A percentile compares a stretch with the other conserved stretches of the same genome.
These are phyloP conservation scores for Trematomus bernacchii DNA, from an alignment of 2,797 vertebrate genomes.

Conservation along the genomic window DNA sequence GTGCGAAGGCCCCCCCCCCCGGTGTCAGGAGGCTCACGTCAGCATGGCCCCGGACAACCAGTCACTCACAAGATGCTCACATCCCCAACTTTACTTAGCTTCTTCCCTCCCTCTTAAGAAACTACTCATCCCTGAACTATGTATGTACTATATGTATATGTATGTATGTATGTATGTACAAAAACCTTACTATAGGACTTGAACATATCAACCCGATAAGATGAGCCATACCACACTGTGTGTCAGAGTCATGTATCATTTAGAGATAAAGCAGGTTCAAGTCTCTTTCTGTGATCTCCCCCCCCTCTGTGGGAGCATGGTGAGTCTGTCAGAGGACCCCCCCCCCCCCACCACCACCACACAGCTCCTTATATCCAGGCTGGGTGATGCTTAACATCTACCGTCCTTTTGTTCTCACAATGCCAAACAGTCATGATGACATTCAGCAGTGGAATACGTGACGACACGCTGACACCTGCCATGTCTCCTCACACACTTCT, in stretches of 20 bases:
- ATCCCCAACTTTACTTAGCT: constrained; percentile 72
- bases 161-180: constrained; percentile 73
- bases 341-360: constrained; percentile 15
- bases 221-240: constrained; percentile 84
- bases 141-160: constrained; percentile 71
- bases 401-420: constrained; percentile 53
- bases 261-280: constrained; percentile 69
- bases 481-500: constrained; percentile 51
- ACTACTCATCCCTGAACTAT: constrained; percentile 62
- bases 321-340: constrained; percentile 56
- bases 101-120: constrained; percentile 66
- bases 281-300: constrained; percentile 63
- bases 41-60: constrained; percentile 77
- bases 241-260: constrained; percentile 67
- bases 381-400: constrained; percentile 64
- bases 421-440: constrained; percentile 31
- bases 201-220: constrained; percentile 83
- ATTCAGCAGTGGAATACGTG: constrained; percentile 45
- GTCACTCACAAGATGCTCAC: constrained; percentile 71
- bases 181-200: constrained; percentile 75
- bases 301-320: constrained; percentile 70
- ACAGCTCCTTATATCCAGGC: constrained; percentile 54
- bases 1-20: constrained; percentile 84
- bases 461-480: constrained; percentile 56
- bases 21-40: constrained; percentile 72